Evolutionary conservation across 2,888 invertebrate genomes (phyloP).

Genomic region (Ypsolopha scabrella): DNA sequence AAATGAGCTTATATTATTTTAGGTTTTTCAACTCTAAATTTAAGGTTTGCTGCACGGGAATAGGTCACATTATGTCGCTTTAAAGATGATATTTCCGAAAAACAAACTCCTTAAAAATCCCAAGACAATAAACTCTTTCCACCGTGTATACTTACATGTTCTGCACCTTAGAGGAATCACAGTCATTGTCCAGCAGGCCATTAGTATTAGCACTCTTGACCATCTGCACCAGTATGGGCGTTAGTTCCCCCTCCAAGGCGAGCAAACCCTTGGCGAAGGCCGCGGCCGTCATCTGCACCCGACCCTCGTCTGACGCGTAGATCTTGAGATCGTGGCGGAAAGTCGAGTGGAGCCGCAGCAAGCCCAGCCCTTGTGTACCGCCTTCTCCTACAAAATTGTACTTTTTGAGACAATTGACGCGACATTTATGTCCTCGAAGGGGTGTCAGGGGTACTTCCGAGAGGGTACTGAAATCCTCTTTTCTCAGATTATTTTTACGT

Average conservation of each 20-base stretch:
- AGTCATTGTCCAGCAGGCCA: constrained; percentile 97
- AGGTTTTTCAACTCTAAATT: no score
- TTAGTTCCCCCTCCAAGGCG: constrained; percentile 97
- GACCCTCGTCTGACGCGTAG: constrained; percentile 98
- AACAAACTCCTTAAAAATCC: no score
- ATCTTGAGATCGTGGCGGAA: constrained; percentile 99
- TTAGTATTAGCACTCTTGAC: constrained; percentile 99
- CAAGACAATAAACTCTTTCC: neutral
- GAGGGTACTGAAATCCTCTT: no score
- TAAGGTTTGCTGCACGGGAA: no score
- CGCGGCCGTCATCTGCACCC: constrained; percentile 99
- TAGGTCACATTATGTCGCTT: neutral
- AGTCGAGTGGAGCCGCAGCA: constrained; percentile 94
- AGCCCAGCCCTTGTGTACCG: constrained; percentile 94
- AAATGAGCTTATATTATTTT: no score
- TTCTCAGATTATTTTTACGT: no score
- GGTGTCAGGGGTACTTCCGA: no score
- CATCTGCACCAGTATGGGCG: constrained; percentile 99
- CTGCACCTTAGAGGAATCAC: constrained; percentile 95
- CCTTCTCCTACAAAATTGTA: constrained; percentile 78
- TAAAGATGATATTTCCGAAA: no score
- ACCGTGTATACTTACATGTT: constrained; percentile 78
- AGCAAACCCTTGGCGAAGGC: constrained; percentile 98
- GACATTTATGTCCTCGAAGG: no score
- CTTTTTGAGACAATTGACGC: no score